Percentiles rank a stretch among this genome's conserved stretches.
These are phyloP conservation scores for Clepsis dumicolana DNA, from an alignment of 2,888 invertebrate species.

Conservation along the genomic window DNA sequence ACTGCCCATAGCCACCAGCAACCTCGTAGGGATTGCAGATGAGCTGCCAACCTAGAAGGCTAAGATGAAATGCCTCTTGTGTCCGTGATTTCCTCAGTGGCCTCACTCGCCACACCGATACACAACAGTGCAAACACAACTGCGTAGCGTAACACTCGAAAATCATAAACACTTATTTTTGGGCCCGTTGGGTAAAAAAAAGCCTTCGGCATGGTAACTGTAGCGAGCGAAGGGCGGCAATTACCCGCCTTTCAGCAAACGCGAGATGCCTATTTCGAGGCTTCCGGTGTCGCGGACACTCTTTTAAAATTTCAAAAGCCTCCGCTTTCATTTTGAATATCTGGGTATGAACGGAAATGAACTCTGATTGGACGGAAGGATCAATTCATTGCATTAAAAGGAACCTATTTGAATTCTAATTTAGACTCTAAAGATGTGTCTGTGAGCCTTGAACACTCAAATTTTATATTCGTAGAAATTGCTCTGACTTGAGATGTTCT, in stretches of 20 bases:
- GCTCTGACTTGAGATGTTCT: no score
- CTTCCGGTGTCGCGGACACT: slow-evolving; percentile 57
- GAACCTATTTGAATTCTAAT: slow-evolving; percentile 46
- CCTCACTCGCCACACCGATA: no score
- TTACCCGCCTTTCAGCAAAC: slow-evolving; percentile 48
- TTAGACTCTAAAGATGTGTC: slow-evolving; percentile 6
- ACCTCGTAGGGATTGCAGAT: no score
- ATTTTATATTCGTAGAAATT: no score
- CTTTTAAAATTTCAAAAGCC: slow-evolving; percentile 67
- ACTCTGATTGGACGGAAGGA: slow-evolving; percentile 72
- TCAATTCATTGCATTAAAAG: slow-evolving; percentile 64
- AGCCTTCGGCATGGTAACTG: slow-evolving; percentile 2
- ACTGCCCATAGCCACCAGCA: no score
- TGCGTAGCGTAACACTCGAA: neutral
- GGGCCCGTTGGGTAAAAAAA: slow-evolving; percentile 9
- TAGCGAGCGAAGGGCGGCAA: slow-evolving; percentile 48
- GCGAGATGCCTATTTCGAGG: slow-evolving; percentile 57
- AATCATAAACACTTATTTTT: neutral
- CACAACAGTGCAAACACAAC: no score
- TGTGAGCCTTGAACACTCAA: neutral
- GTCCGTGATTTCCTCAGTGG: no score
- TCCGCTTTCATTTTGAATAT: slow-evolving; percentile 52
- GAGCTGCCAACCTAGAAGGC: no score
- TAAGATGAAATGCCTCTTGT: no score
- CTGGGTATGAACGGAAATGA: slow-evolving; percentile 58